Evolutionary conservation across 23 tunicate genomes (phyloP).

Genomic region (Halocynthia aurantium): DNA sequence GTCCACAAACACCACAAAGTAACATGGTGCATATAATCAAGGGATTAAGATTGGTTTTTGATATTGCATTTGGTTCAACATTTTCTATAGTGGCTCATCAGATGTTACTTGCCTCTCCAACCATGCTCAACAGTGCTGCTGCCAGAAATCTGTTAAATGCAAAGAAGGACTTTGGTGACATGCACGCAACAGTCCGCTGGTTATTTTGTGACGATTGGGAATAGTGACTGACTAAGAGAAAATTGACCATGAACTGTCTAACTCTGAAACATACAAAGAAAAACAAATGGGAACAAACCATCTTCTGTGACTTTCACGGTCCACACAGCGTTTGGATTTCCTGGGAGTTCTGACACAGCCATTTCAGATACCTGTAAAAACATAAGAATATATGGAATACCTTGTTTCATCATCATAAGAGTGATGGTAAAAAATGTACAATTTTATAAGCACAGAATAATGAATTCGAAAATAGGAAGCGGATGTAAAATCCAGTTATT

Average conservation of each 20-base stretch:
- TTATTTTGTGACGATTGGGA: no score
- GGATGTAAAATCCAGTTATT: no score
- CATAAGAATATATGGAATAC: neutral
- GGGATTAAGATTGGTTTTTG: neutral
- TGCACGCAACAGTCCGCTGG: conserved; percentile 19
- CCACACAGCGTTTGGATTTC: conserved; percentile 99
- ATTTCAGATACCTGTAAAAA: conserved; percentile 84
- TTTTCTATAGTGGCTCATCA: neutral
- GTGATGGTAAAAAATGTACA: neutral
- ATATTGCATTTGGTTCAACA: neutral
- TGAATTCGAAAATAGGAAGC: neutral
- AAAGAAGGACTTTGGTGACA: conserved; percentile 39
- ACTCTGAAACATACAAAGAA: neutral
- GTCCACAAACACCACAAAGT: no score
- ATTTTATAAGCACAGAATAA: neutral
- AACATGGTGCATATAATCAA: neutral
- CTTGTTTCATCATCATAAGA: neutral
- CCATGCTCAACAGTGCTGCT: conserved; percentile 3
- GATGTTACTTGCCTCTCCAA: conserved; percentile 25
- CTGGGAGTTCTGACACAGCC: conserved; percentile 99
- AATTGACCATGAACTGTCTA: neutral
- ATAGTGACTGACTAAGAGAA: no score
- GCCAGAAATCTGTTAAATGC: conserved; percentile 19
- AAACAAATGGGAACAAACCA: conserved; percentile 29
- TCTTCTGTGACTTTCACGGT: conserved; percentile 93